A percentile compares a stretch with the other conserved stretches of the same genome.
phyloP scores from a whole-genome alignment of 37 sponge, comb jelly and placozoan species.

The Haliclona indistincta region DNA sequence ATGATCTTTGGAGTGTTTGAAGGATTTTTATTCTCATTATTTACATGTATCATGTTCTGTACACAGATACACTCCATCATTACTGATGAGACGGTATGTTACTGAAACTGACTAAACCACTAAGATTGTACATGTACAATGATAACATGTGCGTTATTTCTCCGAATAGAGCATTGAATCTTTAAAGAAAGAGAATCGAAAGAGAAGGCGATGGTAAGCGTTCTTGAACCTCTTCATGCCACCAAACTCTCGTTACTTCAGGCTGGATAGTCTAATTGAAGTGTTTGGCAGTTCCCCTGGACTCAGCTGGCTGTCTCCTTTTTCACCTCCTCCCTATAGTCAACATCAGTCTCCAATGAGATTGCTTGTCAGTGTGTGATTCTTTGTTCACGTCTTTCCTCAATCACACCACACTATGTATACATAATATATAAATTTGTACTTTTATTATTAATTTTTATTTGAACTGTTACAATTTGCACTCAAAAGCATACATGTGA shows the following conservation, averaged over 20 bases:
- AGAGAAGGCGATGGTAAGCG: constrained; percentile 43
- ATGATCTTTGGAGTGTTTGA: constrained; percentile 88
- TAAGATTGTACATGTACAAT: not conserved
- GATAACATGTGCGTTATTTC: not conserved
- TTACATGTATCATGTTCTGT: constrained; percentile 97
- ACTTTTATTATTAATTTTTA: no score
- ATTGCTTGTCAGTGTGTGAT: no score
- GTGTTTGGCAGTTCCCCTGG: constrained; percentile 80
- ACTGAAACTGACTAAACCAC: not conserved
- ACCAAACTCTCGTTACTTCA: constrained; percentile 7
- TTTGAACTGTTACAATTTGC: no score
- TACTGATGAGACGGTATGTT: constrained; percentile 91
- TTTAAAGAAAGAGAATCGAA: constrained; percentile 70
- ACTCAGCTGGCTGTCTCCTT: constrained; percentile 84
- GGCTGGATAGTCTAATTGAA: constrained; percentile 78
- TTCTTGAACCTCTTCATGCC: not conserved
- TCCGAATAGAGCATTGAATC: constrained; percentile 78
- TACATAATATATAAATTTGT: no score
- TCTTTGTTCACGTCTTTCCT: no score
- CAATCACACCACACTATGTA: no score
- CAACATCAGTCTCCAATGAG: no score
- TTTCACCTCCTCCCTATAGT: constrained; percentile 69
- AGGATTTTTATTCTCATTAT: constrained; percentile 93
- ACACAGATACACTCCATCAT: constrained; percentile 91
- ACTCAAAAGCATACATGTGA: no score